A percentile compares a stretch with the other conserved stretches of the same genome.
These are phyloP conservation scores for Heliconius sara DNA, from an alignment of 2,888 invertebrate genomes.

Conservation along the genomic window DNA sequence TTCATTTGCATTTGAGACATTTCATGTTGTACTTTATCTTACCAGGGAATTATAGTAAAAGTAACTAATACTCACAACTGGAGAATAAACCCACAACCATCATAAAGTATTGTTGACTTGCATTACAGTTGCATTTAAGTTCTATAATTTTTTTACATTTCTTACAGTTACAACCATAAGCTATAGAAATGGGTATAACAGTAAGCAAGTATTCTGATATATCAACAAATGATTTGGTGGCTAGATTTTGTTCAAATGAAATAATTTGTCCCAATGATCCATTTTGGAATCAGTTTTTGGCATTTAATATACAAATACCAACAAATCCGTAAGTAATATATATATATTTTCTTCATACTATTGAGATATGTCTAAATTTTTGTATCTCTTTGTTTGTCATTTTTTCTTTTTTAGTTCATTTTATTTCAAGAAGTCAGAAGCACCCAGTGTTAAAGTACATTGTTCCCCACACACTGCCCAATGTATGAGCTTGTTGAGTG, in stretches of 20 bases:
- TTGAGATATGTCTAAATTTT: background rate
- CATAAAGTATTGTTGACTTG: background rate
- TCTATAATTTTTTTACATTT: background rate
- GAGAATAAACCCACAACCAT: background rate
- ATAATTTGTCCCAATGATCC: slow-evolving; percentile 93
- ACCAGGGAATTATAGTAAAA: too few relatives aligned
- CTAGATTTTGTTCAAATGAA: slow-evolving; percentile 90
- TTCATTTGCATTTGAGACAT: background rate
- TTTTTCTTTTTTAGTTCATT: too few relatives aligned
- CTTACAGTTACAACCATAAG: background rate
- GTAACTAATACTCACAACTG: too few relatives aligned
- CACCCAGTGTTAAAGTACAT: too few relatives aligned
- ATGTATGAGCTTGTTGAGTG: too few relatives aligned
- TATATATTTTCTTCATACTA: background rate
- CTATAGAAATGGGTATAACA: slow-evolving; percentile 88
- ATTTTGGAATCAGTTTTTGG: slow-evolving; percentile 96
- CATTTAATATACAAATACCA: slow-evolving; percentile 94
- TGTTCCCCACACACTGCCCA: too few relatives aligned
- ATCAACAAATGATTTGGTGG: slow-evolving; percentile 90
- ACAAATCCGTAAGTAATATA: slow-evolving; percentile 85
- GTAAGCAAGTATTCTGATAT: slow-evolving; percentile 92
- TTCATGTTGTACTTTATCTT: background rate
- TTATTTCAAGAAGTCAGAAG: too few relatives aligned
- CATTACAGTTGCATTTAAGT: background rate
- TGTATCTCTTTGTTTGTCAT: too few relatives aligned